Percentiles rank a stretch among this genome's conserved stretches.
These are phyloP conservation scores for Linnaemya tessellans DNA, from an alignment of 2,888 invertebrate species.

Conservation along the genomic window DNA sequence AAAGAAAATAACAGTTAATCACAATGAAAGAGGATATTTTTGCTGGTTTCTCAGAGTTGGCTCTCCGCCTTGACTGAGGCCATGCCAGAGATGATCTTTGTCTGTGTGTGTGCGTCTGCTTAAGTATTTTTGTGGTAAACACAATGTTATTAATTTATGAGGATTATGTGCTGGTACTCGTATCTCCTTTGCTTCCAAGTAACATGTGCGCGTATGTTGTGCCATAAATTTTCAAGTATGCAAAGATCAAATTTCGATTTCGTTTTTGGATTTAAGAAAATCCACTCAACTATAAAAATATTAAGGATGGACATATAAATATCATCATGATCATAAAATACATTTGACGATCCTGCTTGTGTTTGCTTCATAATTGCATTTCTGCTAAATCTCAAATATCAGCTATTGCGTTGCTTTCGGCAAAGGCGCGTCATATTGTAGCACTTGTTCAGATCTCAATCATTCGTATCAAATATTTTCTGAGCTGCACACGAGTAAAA, in stretches of 20 bases:
- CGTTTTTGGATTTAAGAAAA: slow-evolving; percentile 41
- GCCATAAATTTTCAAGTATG: slow-evolving; percentile 59
- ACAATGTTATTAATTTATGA: slow-evolving; percentile 48
- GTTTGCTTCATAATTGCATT: slow-evolving; percentile 35
- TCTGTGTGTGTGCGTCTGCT: not conserved
- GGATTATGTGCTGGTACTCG: slow-evolving; percentile 10
- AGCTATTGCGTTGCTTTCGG: slow-evolving; percentile 60
- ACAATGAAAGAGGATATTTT: slow-evolving; percentile 70
- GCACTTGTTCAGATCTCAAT: slow-evolving; percentile 56
- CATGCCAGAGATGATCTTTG: slow-evolving; percentile 35
- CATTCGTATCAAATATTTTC: not conserved
- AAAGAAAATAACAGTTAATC: slow-evolving; percentile 67
- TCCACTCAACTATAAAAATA: slow-evolving; percentile 50
- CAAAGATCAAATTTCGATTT: slow-evolving; percentile 63
- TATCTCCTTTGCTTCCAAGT: slow-evolving; percentile 27
- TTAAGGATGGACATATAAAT: not conserved
- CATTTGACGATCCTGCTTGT: slow-evolving; percentile 1
- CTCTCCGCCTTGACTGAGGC: slow-evolving; percentile 6
- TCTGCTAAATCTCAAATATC: slow-evolving; percentile 65
- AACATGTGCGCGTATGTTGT: slow-evolving; percentile 33
- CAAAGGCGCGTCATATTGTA: slow-evolving; percentile 59
- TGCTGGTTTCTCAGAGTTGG: slow-evolving; percentile 3
- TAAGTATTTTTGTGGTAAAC: not conserved
- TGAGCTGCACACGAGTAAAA: slow-evolving; percentile 35
- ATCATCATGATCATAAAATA: slow-evolving; percentile 6